These are phyloP conservation scores for Hydropsyche tenuis DNA, from an alignment of 1,140 invertebrate genomes.

Conservation along the genomic window DNA sequence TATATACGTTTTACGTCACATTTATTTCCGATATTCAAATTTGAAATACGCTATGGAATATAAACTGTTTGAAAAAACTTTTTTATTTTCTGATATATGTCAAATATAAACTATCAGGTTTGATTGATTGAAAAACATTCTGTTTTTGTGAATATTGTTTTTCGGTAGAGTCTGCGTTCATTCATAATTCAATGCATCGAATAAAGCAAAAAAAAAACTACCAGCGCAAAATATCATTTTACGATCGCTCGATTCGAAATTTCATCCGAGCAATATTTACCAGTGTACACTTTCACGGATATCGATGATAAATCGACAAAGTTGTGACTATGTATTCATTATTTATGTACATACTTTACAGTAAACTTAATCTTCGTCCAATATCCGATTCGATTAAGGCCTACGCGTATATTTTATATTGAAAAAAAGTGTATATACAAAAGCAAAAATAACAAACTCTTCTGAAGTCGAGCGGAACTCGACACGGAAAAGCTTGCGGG, in stretches of 20 bases:
- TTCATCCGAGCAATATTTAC: too few species aligned
- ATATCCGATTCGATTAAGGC: slow-evolving; percentile 8
- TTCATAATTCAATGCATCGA: not conserved
- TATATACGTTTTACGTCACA: too few species aligned
- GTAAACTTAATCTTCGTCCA: slow-evolving; percentile 1
- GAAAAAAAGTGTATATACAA: not conserved
- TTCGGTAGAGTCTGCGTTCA: not conserved
- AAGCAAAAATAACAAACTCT: slow-evolving; percentile 10
- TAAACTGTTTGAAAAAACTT: too few species aligned
- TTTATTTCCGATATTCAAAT: too few species aligned
- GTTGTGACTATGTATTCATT: too few species aligned
- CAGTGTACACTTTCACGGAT: too few species aligned
- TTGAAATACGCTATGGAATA: too few species aligned
- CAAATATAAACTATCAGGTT: too few species aligned
- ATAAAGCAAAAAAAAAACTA: not conserved
- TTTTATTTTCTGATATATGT: too few species aligned
- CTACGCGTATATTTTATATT: not conserved
- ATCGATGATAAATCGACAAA: too few species aligned
- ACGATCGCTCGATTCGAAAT: too few species aligned
- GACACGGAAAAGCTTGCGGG: slow-evolving; percentile 10
- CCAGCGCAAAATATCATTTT: not conserved
- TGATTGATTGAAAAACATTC: not conserved
- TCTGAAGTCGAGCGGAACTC: slow-evolving; percentile 15
- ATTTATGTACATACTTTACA: too few species aligned
- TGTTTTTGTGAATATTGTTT: not conserved